Evolutionary conservation across 2,797 vertebrate genomes (phyloP).

Genomic region (Dermochelys coriacea): DNA sequence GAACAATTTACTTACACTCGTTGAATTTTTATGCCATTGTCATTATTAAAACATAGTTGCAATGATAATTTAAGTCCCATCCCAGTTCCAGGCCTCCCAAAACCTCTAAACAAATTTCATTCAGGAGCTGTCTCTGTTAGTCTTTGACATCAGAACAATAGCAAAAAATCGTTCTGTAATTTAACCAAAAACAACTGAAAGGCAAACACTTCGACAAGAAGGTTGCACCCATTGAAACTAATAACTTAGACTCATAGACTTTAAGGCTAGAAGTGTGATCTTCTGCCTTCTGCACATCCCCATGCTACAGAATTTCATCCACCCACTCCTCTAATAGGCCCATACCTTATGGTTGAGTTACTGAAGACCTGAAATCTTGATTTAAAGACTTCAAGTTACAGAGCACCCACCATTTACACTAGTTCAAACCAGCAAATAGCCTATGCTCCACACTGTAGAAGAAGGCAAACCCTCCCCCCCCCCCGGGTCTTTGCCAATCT

Average conservation of each 20-base stretch:
- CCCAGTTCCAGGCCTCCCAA: not conserved
- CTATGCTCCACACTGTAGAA: not conserved
- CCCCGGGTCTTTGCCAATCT: not conserved
- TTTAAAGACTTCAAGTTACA: not conserved
- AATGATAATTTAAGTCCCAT: not conserved
- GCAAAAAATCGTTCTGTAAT: not conserved
- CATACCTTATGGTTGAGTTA: not conserved
- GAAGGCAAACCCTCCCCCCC: not conserved
- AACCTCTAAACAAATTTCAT: not conserved
- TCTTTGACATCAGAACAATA: not conserved
- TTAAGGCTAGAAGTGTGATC: not conserved
- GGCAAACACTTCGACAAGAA: not conserved
- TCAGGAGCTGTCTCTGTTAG: not conserved
- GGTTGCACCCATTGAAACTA: not conserved
- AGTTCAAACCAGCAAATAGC: not conserved
- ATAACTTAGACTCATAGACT: not conserved
- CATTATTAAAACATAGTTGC: not conserved
- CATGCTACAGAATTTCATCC: not conserved
- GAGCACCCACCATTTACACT: not conserved
- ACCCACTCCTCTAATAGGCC: not conserved
- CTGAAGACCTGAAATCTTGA: not conserved
- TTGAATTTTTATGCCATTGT: not conserved
- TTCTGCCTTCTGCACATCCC: not conserved
- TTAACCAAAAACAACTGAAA: not conserved
- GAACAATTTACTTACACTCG: not conserved